phyloP scores from a whole-genome alignment of 2,113 vertebrate species.

The Chionis minor region DNA sequence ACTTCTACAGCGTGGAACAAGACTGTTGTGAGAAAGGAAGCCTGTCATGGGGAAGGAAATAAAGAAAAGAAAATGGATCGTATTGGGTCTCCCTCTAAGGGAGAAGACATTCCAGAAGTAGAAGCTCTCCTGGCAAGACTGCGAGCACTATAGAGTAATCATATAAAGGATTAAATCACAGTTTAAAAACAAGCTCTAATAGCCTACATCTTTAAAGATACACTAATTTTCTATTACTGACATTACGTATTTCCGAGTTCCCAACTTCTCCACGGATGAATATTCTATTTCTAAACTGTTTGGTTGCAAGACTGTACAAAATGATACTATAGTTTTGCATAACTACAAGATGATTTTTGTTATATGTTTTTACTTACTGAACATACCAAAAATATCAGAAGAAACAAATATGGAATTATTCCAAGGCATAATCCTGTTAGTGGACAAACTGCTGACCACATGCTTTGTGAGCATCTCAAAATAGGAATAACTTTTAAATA shows the following conservation, averaged over 20 bases:
- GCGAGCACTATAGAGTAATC: constrained; percentile 82
- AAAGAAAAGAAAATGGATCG: constrained; percentile 75
- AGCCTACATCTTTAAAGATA: constrained; percentile 41
- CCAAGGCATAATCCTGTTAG: not conserved
- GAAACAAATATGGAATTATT: constrained; percentile 10
- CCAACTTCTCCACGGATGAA: not conserved
- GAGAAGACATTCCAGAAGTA: constrained; percentile 83
- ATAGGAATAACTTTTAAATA: constrained; percentile 26
- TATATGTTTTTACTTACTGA: not conserved
- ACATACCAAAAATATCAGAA: constrained; percentile 3
- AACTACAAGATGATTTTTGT: constrained; percentile 31
- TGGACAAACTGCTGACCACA: not conserved
- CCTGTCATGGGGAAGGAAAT: constrained; percentile 62
- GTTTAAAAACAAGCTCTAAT: not conserved
- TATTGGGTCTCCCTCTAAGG: constrained; percentile 65
- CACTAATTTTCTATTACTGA: constrained; percentile 32
- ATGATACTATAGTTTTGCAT: not conserved
- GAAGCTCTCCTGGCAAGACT: constrained; percentile 92
- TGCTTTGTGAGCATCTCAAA: constrained; percentile 37
- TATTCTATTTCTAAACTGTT: constrained; percentile 4
- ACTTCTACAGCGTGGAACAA: constrained; percentile 71
- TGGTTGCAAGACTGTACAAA: constrained; percentile 5
- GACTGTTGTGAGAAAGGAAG: constrained; percentile 67
- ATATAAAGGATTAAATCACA: constrained; percentile 46
- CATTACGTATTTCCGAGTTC: constrained; percentile 33